Evolutionary conservation across 2,888 invertebrate species (phyloP), one percentile per base, ranked within the genome.

Genomic region (Malacosoma neustria): DNA sequence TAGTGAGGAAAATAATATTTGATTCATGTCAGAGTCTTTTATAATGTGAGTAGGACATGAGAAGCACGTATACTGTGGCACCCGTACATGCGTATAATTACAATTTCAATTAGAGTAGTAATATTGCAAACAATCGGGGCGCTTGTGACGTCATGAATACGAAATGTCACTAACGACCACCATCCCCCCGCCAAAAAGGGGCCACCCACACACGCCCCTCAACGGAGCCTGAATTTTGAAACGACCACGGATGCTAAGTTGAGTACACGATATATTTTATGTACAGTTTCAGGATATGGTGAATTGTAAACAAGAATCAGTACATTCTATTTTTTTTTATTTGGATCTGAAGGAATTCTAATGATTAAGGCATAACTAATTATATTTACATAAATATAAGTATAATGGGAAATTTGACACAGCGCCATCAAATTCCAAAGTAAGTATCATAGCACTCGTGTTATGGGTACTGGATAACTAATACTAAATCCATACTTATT

Each of bases 91-190:
- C 71, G 54, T 65, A 72, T 79, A 80, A 75, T 84, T 81, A 80
- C 82, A 81, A 81, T 84, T 72, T 71, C 84, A 85, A 84, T 85
- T 85, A 84, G 80, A 80, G 69, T 80, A 77, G 74, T 84, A 81
- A 84, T 82, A 84, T 82, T 79, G 82, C 85, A 85, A 85, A 85
- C 84, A 84, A 85, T 82, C 80, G 84, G 75, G 76, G 73, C 61
- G 70, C 48, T 76, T 72, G 71, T 73, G 74, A 74, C 80, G 82
- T 77, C 80, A 82, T 84, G 85, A 84, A 85, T 85, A 82, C 84
- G 73, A 79, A 84, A 84, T 84, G 75, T 77, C 81, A 72, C 84
- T 84, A 84, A 84, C 85, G 84, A 85, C 74, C 71, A 57, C 54
- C 66, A 63, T 45, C 55, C 51, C 45, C 49, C 47, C 45, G 37